Evolutionary conservation across 2,113 vertebrate genomes (phyloP).

Genomic region (Ictidomys tridecemlineatus): DNA sequence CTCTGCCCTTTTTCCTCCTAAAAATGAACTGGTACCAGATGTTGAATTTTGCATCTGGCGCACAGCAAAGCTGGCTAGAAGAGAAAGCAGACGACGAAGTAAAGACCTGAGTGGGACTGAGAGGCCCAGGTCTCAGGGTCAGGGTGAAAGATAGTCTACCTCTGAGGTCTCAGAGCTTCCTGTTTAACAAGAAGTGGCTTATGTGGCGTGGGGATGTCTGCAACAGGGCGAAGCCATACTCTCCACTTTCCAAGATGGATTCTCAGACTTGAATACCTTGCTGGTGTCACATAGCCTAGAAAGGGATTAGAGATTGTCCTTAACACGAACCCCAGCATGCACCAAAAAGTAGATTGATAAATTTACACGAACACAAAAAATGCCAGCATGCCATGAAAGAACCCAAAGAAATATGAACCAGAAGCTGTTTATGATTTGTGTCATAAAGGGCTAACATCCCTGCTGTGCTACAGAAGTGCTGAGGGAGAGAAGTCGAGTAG

Average conservation of each 20-base stretch:
- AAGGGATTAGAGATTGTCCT: not conserved
- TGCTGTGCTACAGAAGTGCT: not conserved
- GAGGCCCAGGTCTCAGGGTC: not conserved
- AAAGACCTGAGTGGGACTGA: not conserved
- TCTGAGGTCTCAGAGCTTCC: not conserved
- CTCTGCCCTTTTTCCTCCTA: not conserved
- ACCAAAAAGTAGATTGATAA: fast-evolving
- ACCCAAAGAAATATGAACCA: not conserved
- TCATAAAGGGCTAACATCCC: not conserved
- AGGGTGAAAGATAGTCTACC: not conserved
- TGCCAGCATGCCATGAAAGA: not conserved
- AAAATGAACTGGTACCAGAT: not conserved
- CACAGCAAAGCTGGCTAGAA: not conserved
- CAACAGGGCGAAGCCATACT: not conserved
- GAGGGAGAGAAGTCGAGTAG: not conserved
- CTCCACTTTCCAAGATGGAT: not conserved
- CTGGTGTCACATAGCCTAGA: not conserved
- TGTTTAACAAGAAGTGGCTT: fast-evolving
- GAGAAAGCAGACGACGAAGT: not conserved
- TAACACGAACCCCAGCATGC: not conserved
- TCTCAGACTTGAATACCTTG: not conserved
- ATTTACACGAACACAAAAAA: not conserved
- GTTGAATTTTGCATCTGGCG: not conserved
- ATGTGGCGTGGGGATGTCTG: not conserved
- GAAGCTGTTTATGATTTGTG: not conserved